Conservation (phyloP, 2,113 vertebrate genomes). For the Smithornis capensis region DNA sequence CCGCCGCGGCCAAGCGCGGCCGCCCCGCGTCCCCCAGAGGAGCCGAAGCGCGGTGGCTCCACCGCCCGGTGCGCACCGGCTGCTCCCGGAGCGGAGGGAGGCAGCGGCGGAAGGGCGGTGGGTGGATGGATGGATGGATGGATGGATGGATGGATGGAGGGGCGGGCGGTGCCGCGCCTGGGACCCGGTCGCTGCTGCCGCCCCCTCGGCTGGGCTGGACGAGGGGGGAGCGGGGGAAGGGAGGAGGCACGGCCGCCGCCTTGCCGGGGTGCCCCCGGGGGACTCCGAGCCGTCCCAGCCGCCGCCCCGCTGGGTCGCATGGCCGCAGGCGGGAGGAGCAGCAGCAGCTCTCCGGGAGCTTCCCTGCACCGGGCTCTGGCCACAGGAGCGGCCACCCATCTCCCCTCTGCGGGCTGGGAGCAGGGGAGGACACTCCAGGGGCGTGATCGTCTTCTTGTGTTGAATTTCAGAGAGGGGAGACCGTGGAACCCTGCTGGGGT, state of each 20-base stretch:
- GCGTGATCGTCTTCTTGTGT: fast-evolving
- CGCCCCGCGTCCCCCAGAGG: background rate
- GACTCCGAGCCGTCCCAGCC: background rate
- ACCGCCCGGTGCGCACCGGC: background rate
- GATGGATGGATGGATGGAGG: background rate
- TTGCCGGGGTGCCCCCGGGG: background rate
- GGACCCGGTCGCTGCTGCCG: background rate
- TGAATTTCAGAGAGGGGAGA: background rate
- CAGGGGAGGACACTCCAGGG: background rate
- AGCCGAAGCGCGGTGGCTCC: background rate
- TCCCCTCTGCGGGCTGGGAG: background rate
- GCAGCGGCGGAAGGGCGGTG: background rate
- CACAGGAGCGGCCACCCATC: fast-evolving
- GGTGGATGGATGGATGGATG: background rate
- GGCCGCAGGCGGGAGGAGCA: background rate
- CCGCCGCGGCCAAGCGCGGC: background rate
- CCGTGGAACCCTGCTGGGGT: fast-evolving
- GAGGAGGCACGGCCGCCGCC: background rate
- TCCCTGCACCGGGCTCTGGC: background rate
- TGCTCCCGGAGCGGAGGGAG: background rate
- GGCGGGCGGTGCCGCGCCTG: background rate
- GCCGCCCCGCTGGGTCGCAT: background rate
- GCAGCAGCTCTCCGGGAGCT: background rate
- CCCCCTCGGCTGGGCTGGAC: background rate
- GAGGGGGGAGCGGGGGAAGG: background rate